A percentile compares a stretch with the other conserved stretches of the same genome.
Evolutionary conservation across 2,888 invertebrate species (phyloP).

Genomic region (Drosophila ustulata): DNA sequence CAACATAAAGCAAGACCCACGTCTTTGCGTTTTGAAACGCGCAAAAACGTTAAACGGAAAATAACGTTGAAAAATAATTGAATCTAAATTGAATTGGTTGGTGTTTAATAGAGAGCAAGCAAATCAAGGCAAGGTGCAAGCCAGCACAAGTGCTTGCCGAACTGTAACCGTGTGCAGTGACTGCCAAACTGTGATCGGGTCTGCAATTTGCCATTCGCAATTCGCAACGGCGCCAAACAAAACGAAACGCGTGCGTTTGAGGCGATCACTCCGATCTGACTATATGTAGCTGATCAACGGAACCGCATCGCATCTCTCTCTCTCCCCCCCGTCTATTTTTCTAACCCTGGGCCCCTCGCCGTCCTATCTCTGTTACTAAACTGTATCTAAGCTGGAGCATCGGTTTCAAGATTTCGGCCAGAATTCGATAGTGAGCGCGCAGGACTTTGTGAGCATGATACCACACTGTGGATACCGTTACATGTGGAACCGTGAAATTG

Average conservation of each 20-base stretch:
- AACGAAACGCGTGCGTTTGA: constrained; percentile 69
- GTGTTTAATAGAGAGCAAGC: constrained; percentile 15
- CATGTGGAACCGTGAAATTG: constrained; percentile 97
- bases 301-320: background rate
- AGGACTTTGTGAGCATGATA: constrained; percentile 86
- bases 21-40: constrained; percentile 64
- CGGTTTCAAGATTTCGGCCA: constrained; percentile 31
- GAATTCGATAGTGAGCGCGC: constrained; percentile 79
- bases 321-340: background rate
- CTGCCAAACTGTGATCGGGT: constrained; percentile 15
- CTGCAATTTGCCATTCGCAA: constrained; percentile 18
- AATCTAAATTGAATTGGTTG: constrained; percentile 43
- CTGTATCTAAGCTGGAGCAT: constrained; percentile 34
- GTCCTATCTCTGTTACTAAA: background rate
- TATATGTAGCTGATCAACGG: constrained; percentile 66
- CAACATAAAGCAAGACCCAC: constrained; percentile 48
- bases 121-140: constrained; percentile 15
- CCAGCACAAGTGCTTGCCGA: constrained; percentile 9
- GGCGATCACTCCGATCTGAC: constrained; percentile 40
- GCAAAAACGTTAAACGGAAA: constrained; percentile 49
- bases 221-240: constrained; percentile 67
- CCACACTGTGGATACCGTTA: constrained; percentile 91
- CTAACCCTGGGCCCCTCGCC: background rate
- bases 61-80: constrained; percentile 35
- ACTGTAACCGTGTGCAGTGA: constrained; percentile 19